Percentiles rank a stretch among this genome's conserved stretches.
These are phyloP conservation scores for Ametastegia equiseti DNA, from an alignment of 2,888 invertebrate genomes.

Conservation along the genomic window DNA sequence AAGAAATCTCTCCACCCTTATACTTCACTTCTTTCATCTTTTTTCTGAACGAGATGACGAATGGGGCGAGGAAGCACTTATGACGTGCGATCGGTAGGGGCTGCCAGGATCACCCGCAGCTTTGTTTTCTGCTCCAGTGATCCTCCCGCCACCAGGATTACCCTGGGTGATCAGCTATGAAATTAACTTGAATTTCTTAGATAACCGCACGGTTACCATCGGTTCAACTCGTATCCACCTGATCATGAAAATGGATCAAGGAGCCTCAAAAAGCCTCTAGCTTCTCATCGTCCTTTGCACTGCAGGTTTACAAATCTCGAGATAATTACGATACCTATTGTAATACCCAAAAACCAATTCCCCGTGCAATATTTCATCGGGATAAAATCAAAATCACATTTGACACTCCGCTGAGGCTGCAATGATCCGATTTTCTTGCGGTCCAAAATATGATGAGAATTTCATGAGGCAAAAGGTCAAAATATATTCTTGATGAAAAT, in stretches of 20 bases:
- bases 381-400: too few species aligned
- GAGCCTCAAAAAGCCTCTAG: background rate
- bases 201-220: slow-evolving; percentile 48
- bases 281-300: background rate
- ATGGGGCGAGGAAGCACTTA: slow-evolving; percentile 75
- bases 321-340: background rate
- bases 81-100: slow-evolving; percentile 63
- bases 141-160: slow-evolving; percentile 70
- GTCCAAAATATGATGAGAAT: too few species aligned
- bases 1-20: slow-evolving; percentile 55
- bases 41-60: slow-evolving; percentile 69
- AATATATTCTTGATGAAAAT: too few species aligned
- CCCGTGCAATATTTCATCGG: too few species aligned
- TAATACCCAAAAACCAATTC: too few species aligned
- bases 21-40: background rate
- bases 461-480: too few species aligned
- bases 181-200: slow-evolving; percentile 71
- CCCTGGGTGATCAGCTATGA: slow-evolving; percentile 76
- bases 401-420: background rate
- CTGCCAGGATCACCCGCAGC: slow-evolving; percentile 63
- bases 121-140: slow-evolving; percentile 75
- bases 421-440: background rate
- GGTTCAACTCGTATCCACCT: slow-evolving; percentile 27
- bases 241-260: slow-evolving; percentile 24
- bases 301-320: background rate